Conservation (phyloP, 1,140 invertebrate genomes). For the Drosophila obscura region DNA sequence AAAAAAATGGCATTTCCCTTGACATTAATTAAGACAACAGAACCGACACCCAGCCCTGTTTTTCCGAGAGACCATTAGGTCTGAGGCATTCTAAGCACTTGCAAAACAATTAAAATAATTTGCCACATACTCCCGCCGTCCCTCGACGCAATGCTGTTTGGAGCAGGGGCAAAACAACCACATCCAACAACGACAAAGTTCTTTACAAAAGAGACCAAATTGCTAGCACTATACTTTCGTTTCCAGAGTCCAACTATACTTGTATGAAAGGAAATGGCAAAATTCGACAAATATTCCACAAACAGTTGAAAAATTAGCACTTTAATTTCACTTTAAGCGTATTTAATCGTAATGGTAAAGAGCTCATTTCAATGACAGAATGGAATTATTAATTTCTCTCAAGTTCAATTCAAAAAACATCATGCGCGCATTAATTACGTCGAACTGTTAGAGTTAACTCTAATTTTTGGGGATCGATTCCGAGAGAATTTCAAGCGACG, state of each 20-base stretch:
- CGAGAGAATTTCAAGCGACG: no score
- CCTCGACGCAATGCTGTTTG: slow-evolving; percentile 61
- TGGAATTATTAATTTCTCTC: no score
- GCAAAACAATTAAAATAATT: slow-evolving; percentile 81
- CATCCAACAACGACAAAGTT: slow-evolving; percentile 27
- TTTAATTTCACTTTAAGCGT: slow-evolving; percentile 9
- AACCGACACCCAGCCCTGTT: slow-evolving; percentile 40
- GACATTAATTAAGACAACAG: slow-evolving; percentile 70
- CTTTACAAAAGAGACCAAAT: slow-evolving; percentile 62
- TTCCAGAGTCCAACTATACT: slow-evolving; percentile 70
- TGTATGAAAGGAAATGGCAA: slow-evolving; percentile 37
- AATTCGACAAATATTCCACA: slow-evolving; percentile 36
- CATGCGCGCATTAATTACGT: no score
- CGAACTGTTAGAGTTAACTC: no score
- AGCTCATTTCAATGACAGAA: no score
- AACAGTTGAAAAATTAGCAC: slow-evolving; percentile 24
- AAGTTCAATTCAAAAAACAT: no score
- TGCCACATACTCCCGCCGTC: slow-evolving; percentile 69
- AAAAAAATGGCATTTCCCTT: slow-evolving; percentile 69
- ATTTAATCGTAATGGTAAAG: no score
- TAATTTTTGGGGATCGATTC: no score
- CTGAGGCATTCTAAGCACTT: slow-evolving; percentile 74
- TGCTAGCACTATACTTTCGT: slow-evolving; percentile 67
- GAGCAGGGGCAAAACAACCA: slow-evolving; percentile 4
- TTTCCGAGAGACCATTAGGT: slow-evolving; percentile 69